Percentiles rank a stretch among this genome's conserved stretches.
These are phyloP conservation scores for Merops nubicus DNA, from an alignment of 2,113 vertebrate species.

Conservation along the genomic window DNA sequence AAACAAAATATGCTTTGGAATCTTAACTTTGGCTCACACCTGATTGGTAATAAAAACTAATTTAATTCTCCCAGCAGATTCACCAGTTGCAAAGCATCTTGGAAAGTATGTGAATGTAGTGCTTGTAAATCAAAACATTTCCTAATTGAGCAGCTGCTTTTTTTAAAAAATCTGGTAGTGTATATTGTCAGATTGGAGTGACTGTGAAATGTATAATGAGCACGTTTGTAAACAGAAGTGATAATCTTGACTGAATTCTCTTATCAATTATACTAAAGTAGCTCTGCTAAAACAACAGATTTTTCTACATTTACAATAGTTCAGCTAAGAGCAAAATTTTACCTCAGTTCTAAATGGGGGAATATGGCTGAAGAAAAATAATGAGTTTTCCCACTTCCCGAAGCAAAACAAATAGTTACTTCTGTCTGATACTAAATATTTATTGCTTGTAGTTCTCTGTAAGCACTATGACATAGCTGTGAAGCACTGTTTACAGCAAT, in stretches of 20 bases:
- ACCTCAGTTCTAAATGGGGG: neutral
- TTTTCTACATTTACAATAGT: neutral
- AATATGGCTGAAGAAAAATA: neutral
- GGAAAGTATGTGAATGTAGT: neutral
- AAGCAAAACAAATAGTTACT: neutral
- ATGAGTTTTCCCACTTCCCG: neutral
- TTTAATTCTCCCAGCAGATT: conserved; percentile 13
- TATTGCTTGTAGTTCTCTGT: neutral
- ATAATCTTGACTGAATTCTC: neutral
- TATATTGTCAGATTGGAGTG: neutral
- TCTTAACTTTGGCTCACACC: neutral
- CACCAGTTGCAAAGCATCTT: neutral
- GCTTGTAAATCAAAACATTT: neutral
- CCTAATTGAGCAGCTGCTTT: neutral
- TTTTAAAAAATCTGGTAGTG: neutral
- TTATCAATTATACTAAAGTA: neutral
- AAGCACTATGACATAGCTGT: neutral
- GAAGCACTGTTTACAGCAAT: neutral
- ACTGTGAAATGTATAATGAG: neutral
- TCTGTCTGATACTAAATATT: neutral
- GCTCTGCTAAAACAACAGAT: neutral
- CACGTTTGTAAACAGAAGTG: neutral
- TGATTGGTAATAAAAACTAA: neutral
- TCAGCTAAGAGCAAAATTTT: neutral
- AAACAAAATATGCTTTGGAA: neutral